A percentile compares a stretch with the other conserved stretches of the same genome.
Conservation (phyloP, 2,797 vertebrate species). For the Karalla daura region DNA sequence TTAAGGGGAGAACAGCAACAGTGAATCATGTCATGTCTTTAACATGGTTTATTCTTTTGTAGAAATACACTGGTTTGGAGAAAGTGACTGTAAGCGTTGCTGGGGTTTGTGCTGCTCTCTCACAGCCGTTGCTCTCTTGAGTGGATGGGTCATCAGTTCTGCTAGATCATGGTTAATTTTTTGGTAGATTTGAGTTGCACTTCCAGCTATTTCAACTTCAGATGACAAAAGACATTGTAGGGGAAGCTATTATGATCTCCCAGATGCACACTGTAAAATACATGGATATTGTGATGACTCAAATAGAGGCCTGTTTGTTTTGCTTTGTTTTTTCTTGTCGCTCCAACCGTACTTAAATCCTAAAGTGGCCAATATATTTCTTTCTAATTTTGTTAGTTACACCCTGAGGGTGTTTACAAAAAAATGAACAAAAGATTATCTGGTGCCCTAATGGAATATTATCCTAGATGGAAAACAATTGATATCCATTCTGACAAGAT, state of each 20-base stretch:
- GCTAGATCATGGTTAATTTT: not conserved
- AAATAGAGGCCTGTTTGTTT: conserved; percentile 5
- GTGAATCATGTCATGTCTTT: conserved; percentile 37
- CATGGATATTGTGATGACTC: not conserved
- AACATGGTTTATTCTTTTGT: conserved; percentile 37
- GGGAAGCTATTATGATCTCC: not conserved
- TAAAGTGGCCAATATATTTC: not conserved
- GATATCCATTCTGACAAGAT: conserved; percentile 46
- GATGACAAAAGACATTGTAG: not conserved
- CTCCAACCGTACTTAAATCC: not conserved
- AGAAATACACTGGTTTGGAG: too few species aligned
- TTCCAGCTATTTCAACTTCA: not conserved
- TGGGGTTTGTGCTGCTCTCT: too few species aligned
- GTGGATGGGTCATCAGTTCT: not conserved
- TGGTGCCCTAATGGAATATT: conserved; percentile 42
- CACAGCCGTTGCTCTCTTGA: not conserved
- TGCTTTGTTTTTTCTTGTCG: conserved; percentile 13
- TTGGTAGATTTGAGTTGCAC: not conserved
- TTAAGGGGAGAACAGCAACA: conserved; percentile 42
- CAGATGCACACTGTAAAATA: not conserved
- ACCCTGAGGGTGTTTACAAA: conserved; percentile 39
- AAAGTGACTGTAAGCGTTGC: not conserved
- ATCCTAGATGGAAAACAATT: conserved; percentile 50
- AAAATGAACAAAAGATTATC: conserved; percentile 42
- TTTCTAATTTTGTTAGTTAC: conserved; percentile 17